Percentiles rank a stretch among this genome's conserved stretches.
phyloP scores from a whole-genome alignment of 2,797 vertebrate species.

The Coranthus polyacanthus region DNA sequence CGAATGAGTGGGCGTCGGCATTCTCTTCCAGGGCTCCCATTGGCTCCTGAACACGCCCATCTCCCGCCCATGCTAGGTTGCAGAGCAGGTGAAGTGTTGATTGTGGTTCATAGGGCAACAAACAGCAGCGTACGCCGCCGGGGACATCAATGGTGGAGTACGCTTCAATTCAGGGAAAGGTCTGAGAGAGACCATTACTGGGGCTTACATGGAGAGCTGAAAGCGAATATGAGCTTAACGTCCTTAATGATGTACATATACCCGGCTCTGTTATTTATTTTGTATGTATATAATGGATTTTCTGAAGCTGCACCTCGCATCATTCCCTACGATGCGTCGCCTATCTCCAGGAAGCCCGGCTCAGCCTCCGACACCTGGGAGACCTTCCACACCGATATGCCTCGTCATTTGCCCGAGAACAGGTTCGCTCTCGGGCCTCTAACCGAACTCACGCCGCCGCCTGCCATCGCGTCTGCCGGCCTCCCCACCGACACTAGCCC shows the following conservation, averaged over 20 bases:
- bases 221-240: conserved; percentile 77
- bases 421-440: conserved; percentile 57
- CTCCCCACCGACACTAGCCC: conserved; percentile 30
- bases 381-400: conserved; percentile 62
- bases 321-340: conserved; percentile 79
- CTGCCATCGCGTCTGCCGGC: conserved; percentile 46
- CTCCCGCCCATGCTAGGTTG: conserved; percentile 61
- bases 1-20: rapidly evolving
- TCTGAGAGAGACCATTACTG: conserved; percentile 78
- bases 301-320: conserved; percentile 80
- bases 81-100: conserved; percentile 61
- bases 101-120: conserved; percentile 71
- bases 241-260: conserved; percentile 85
- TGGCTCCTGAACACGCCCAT: conserved; percentile 46
- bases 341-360: conserved; percentile 73
- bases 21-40: conserved; percentile 24
- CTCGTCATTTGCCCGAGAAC: conserved; percentile 58
- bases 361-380: conserved; percentile 73
- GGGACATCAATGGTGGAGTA: conserved; percentile 77
- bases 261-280: conserved; percentile 73
- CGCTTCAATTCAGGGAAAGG: conserved; percentile 76
- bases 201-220: conserved; percentile 86
- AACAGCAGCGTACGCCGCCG: conserved; percentile 63
- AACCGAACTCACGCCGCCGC: conserved; percentile 57
- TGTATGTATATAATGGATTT: conserved; percentile 77